These are phyloP conservation scores for Muricea muricata DNA, from an alignment of 92 coral and sea anemone genomes.

Conservation along the genomic window DNA sequence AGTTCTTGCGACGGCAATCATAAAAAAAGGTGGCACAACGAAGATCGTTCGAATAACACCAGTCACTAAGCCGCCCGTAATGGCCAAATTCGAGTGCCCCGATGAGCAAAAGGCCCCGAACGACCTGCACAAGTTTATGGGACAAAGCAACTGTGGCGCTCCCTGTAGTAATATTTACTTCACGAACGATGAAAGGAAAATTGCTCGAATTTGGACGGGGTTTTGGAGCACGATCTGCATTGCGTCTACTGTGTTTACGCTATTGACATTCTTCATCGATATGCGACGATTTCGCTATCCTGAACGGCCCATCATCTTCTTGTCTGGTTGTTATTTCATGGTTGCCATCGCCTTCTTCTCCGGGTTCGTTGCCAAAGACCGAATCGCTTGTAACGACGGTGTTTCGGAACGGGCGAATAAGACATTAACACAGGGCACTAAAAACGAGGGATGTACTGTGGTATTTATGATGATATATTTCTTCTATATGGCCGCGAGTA, in stretches of 20 bases:
- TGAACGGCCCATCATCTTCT: constrained; percentile 94
- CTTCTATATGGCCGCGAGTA: constrained; percentile 98
- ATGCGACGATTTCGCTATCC: constrained; percentile 98
- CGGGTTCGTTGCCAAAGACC: constrained; percentile 91
- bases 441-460: constrained; percentile 96
- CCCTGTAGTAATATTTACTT: constrained; percentile 91
- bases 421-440: constrained; percentile 93
- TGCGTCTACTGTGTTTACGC: constrained; percentile 87
- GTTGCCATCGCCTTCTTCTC: constrained; percentile 86
- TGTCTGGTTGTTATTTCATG: constrained; percentile 98
- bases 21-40: not conserved
- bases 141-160: constrained; percentile 82
- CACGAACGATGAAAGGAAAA: constrained; percentile 76
- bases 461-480: constrained; percentile 94
- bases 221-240: constrained; percentile 90
- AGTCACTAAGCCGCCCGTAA: constrained; percentile 30
- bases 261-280: constrained; percentile 89
- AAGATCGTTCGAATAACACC: not conserved
- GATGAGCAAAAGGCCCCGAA: constrained; percentile 74
- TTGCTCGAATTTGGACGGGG: constrained; percentile 96
- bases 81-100: constrained; percentile 73
- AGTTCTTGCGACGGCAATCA: not conserved
- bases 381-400: constrained; percentile 84
- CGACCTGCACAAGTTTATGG: constrained; percentile 88
- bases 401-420: constrained; percentile 44